Evolutionary conservation across 2,113 vertebrate genomes (phyloP).

Genomic region (Bos indicus): DNA sequence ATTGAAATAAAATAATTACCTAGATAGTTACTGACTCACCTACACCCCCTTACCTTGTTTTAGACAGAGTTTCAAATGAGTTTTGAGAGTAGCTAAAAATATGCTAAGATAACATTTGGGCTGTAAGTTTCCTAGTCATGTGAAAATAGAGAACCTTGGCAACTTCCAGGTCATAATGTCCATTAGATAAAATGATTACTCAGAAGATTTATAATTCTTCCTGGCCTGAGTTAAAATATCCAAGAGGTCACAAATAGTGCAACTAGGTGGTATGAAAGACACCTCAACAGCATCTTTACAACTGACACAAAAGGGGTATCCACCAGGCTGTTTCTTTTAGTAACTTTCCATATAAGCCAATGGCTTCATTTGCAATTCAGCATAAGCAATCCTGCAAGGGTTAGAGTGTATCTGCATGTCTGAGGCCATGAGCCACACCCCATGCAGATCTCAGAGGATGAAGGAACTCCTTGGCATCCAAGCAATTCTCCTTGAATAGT

Average conservation of each 20-base stretch:
- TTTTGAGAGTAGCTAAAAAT: slow-evolving; percentile 11
- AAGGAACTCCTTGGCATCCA: not conserved
- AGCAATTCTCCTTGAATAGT: not conserved
- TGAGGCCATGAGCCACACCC: not conserved
- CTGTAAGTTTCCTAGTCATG: not conserved
- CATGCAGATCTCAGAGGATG: not conserved
- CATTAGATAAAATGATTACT: not conserved
- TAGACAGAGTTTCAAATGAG: not conserved
- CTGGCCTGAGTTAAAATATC: not conserved
- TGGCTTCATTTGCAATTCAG: not conserved
- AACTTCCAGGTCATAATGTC: not conserved
- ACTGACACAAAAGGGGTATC: not conserved
- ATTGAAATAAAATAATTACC: slow-evolving; percentile 35
- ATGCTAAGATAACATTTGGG: not conserved
- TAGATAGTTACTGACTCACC: not conserved
- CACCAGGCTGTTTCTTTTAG: not conserved
- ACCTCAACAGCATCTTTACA: not conserved
- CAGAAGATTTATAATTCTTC: not conserved
- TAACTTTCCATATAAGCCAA: not conserved
- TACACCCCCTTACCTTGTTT: not conserved
- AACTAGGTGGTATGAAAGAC: not conserved
- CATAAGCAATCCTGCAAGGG: not conserved
- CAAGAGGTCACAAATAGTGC: not conserved
- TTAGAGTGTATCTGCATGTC: not conserved
- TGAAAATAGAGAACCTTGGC: not conserved